Evolutionary conservation across 2,113 vertebrate species (phyloP), one percentile per base, ranked within the genome.

Genomic region (Centropus bengalensis): DNA sequence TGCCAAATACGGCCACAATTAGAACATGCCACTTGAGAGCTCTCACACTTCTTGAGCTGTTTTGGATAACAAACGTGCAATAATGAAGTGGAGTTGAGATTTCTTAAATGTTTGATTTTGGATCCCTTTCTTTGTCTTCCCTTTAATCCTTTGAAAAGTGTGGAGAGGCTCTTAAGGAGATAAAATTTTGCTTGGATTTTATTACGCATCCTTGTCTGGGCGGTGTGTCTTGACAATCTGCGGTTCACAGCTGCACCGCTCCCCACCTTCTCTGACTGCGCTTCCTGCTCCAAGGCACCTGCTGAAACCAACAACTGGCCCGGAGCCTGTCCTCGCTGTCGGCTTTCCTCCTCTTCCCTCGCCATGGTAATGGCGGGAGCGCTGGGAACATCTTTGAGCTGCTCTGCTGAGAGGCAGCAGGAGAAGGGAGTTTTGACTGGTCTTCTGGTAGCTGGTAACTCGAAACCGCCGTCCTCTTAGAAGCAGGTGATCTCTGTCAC

Each of bases 241-340:
- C 44, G 75, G 86, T 12, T 88, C 66, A 2, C 71, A 52, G 36
- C 54, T 36, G 66, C 0, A 1, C 18, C 45, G 69, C 63, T 89
- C 89, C 74, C 70, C 54, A 84, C 26, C 82, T 73, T 88, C 71
- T 82, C 45, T 62, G 3, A 4, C 79, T 27, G 40, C 32, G 8
- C 52, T 86, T 88, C 80, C 86, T 88, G 32, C 79, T 82, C 8
- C 12, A 40, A 93, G 86, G 22, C 86, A 94, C 96, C 96, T 96
- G 94, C 86, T 86, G 91, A 47, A 84, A 42, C 7, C 80, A 60
- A 9, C 36, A 5, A 56, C 85, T 17, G 5, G 42, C 83, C 59
- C 64, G 30, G 71, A 44, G 66, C 68, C 67, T 44, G 75, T 80
- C 59, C 76, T 0, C 5, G 45, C 79, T 88, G 75, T 62, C 68